Percentiles rank a stretch among this genome's conserved stretches.
Evolutionary conservation across 1,140 invertebrate genomes (phyloP).

Genomic region (Drosophila littoralis): DNA sequence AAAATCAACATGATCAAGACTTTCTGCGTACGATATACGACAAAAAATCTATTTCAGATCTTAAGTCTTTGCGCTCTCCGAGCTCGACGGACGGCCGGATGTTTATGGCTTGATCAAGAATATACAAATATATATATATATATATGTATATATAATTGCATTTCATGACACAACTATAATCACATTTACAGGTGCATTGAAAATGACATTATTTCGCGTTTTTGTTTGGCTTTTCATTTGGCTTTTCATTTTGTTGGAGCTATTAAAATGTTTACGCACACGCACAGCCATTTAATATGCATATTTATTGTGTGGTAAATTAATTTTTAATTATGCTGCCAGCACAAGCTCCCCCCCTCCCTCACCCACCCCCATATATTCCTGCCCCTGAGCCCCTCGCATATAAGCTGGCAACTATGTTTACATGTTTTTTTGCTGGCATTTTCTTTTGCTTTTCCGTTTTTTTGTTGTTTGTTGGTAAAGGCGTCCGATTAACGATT

Average conservation of each 20-base stretch:
- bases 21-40: too few relatives aligned
- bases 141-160: too few relatives aligned
- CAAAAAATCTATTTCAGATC: too few relatives aligned
- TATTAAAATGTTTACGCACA: constrained; percentile 29
- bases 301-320: constrained; percentile 61
- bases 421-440: constrained; percentile 75
- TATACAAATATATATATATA: too few relatives aligned
- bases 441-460: constrained; percentile 25
- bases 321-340: constrained; percentile 75
- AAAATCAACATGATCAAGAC: too few relatives aligned
- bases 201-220: not conserved
- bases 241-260: constrained; percentile 22
- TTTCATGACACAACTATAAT: too few relatives aligned
- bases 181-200: too few relatives aligned
- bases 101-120: too few relatives aligned
- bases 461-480: not conserved
- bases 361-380: too few relatives aligned
- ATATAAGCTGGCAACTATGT: constrained; percentile 46
- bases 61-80: too few relatives aligned
- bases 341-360: not conserved
- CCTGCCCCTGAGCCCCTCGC: not conserved
- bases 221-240: constrained; percentile 7
- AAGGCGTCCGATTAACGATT: constrained; percentile 16
- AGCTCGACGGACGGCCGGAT: too few relatives aligned
- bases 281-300: constrained; percentile 21